Percentiles rank a stretch among this genome's conserved stretches.
phyloP scores from a whole-genome alignment of 2,888 invertebrate species.

The Molanna angustata region DNA sequence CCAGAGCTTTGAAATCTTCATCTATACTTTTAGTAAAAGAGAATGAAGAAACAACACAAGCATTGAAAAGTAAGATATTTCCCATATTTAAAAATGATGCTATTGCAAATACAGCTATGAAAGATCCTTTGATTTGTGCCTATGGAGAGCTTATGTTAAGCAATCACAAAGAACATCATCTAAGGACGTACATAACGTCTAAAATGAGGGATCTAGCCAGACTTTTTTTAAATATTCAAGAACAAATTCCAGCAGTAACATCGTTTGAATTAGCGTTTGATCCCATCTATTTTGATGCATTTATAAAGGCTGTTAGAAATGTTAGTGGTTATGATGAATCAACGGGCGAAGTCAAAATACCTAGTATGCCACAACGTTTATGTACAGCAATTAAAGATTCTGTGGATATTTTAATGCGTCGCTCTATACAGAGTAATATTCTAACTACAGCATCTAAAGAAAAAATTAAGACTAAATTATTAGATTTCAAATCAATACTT shows the following conservation, averaged over 20 bases:
- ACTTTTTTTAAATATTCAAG: constrained; percentile 1
- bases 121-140: constrained; percentile 11
- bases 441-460: constrained; percentile 3
- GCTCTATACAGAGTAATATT: constrained; percentile 4
- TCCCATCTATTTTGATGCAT: not conserved
- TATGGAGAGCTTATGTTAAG: constrained; percentile 1
- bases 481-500: not conserved
- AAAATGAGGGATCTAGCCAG: constrained; percentile 12
- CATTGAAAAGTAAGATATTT: constrained; percentile 6
- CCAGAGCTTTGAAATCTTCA: constrained; percentile 12
- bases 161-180: no score
- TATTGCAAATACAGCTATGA: constrained; percentile 11
- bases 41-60: constrained; percentile 3
- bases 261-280: constrained; percentile 8
- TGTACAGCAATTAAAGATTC: constrained; percentile 8
- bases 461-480: constrained; percentile 4
- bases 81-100: constrained; percentile 11
- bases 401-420: constrained; percentile 8
- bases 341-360: constrained; percentile 3
- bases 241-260: constrained; percentile 8
- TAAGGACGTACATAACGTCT: not conserved
- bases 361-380: constrained; percentile 9
- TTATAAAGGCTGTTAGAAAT: not conserved
- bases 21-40: constrained; percentile 6
- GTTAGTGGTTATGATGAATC: constrained; percentile 4